Percentiles rank a stretch among this genome's conserved stretches.
Evolutionary conservation across 92 coral and sea anemone species (phyloP).

Genomic region (Muricea muricata): DNA sequence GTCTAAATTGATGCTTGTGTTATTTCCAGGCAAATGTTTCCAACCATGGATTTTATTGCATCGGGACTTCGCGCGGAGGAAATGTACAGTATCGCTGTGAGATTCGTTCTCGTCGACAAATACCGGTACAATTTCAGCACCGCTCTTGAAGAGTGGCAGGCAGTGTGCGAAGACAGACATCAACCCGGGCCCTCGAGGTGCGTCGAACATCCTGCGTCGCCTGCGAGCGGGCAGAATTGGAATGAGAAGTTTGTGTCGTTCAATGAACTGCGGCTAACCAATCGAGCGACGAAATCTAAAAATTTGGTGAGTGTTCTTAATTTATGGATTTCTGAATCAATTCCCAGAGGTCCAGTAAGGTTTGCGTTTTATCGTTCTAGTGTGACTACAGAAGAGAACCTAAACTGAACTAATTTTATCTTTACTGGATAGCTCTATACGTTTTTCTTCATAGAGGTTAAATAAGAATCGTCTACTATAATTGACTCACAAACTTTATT

Average conservation of each 20-base stretch:
- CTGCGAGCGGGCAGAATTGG: background rate
- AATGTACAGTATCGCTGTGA: slow-evolving; percentile 82
- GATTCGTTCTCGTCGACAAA: slow-evolving; percentile 70
- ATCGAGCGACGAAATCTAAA: background rate
- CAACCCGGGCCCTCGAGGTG: slow-evolving; percentile 27
- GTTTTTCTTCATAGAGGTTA: too few species aligned
- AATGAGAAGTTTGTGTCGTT: background rate
- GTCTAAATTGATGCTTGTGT: too few species aligned
- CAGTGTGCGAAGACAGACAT: slow-evolving; percentile 60
- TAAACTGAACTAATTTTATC: too few species aligned
- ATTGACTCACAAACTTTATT: background rate
- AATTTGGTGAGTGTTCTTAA: slow-evolving; percentile 3
- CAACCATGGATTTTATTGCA: slow-evolving; percentile 77
- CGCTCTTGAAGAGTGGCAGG: slow-evolving; percentile 64
- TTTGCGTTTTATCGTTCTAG: too few species aligned
- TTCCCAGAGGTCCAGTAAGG: too few species aligned
- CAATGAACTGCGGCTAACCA: background rate
- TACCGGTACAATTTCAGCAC: slow-evolving; percentile 79
- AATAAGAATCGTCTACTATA: too few species aligned
- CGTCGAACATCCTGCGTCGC: slow-evolving; percentile 16
- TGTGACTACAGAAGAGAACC: too few species aligned
- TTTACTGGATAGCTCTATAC: too few species aligned
- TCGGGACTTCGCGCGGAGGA: slow-evolving; percentile 78
- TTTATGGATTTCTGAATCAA: background rate
- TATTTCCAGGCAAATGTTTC: slow-evolving; percentile 67